Base-by-base conservation (phyloP, 2,888 invertebrate genomes). In the Ischnura elegans region DNA sequence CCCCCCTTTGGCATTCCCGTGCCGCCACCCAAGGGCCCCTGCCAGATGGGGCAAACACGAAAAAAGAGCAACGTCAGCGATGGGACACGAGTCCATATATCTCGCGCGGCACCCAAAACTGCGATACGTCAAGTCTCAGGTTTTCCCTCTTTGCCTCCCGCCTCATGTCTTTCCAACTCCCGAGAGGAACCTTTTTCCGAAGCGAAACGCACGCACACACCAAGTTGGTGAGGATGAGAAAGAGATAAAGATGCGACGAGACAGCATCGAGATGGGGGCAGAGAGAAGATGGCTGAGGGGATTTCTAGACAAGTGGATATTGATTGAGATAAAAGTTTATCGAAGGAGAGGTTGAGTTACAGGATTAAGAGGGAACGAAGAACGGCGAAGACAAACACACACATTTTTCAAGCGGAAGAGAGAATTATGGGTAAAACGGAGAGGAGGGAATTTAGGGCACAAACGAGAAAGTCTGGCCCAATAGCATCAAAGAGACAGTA, bases 311-410 rank as follows among this genome's bases (percentile, higher is more conserved):
- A 43, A 42, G 90, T 25, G n/a, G 90, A 61, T 90, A 90, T 90
- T 66, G 90, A 90, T 90, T 90, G 90, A n/a, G 87, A 55, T 55
- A 55, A 51, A 51, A 55, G 90, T 90, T 90, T 43, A 43, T 45
- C 76, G 76, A n/a, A n/a, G n/a, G n/a, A n/a, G n/a, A n/a, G n/a
- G n/a, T 36, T 21, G 13, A 36, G 29, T 6, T 19, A 25, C 19
- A 29, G 87, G 55, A n/a, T 61, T 42, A 90, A 66, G 43, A 55
- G 29, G 13, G 36, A 36, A 76, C n/a, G 76, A 25, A 61, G 25
- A 6, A 51, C n/a, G 76, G 76, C 2, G 61, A 76, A 76, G 36
- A 76, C 36, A 10, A 36, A n/a, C n/a, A n/a, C n/a, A n/a, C n/a
- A n/a, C n/a, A n/a, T n/a, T 36, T 76, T 76, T 76, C 36, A 3